These are phyloP conservation scores for Cettia cetti DNA, from an alignment of 2,113 vertebrate genomes.

Conservation along the genomic window DNA sequence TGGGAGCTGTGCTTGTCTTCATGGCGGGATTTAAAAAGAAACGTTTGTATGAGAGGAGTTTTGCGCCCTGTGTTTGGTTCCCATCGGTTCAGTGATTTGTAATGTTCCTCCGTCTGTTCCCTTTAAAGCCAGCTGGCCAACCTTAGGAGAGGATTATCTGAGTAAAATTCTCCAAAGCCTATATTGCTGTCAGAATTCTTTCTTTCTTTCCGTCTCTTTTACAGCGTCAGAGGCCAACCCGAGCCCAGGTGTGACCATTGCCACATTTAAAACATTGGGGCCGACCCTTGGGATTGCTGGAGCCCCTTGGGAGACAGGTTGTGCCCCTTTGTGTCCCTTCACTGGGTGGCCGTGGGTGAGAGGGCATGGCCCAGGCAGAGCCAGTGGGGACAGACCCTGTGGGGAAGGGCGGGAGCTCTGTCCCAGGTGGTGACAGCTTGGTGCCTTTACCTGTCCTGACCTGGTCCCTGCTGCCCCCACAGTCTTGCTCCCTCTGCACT, in stretches of 20 bases:
- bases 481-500: rapidly evolving
- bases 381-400: rapidly evolving
- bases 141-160: not conserved
- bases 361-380: not conserved
- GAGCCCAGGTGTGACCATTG: rapidly evolving
- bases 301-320: rapidly evolving
- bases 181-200: not conserved
- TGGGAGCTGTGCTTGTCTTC: not conserved
- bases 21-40: not conserved
- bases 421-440: not conserved
- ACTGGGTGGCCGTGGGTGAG: rapidly evolving
- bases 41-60: not conserved
- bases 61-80: not conserved
- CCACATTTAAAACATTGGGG: rapidly evolving
- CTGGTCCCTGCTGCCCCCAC: rapidly evolving
- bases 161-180: not conserved
- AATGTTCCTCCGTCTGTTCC: not conserved
- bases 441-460: not conserved
- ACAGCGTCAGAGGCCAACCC: rapidly evolving
- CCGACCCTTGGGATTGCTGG: not conserved
- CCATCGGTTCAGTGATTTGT: not conserved
- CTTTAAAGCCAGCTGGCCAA: not conserved
- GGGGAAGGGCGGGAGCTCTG: not conserved
- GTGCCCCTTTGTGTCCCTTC: rapidly evolving
- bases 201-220: not conserved